Percentiles rank a stretch among this genome's conserved stretches.
phyloP scores from a whole-genome alignment of 35 echinoderm and acorn worm species.

The Ptychodera flava region DNA sequence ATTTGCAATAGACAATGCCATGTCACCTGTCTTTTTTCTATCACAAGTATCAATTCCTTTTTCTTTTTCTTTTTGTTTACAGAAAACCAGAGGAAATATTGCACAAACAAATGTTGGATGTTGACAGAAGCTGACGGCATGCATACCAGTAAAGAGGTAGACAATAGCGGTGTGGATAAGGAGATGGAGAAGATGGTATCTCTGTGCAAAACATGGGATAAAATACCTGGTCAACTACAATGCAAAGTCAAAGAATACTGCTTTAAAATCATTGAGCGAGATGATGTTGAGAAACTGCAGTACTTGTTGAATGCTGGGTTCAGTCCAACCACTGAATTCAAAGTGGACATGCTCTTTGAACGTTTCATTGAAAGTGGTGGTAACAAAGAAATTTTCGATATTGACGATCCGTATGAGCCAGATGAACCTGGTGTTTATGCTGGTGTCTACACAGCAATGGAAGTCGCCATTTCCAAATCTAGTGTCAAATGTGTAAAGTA shows the following conservation, averaged over 20 bases:
- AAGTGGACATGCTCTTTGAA: neutral
- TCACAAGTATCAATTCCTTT: too few relatives aligned
- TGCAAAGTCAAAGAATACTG: neutral
- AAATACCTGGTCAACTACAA: neutral
- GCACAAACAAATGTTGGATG: too few relatives aligned
- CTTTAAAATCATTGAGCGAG: neutral
- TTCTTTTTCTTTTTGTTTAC: too few relatives aligned
- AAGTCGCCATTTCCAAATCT: neutral
- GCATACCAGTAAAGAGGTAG: neutral
- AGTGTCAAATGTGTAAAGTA: neutral
- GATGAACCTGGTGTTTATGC: neutral
- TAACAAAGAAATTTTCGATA: too few relatives aligned
- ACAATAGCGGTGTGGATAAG: neutral
- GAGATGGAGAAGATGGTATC: neutral
- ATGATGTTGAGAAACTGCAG: neutral
- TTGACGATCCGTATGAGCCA: neutral
- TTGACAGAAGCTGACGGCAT: too few relatives aligned
- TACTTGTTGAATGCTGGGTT: neutral
- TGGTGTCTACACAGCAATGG: neutral
- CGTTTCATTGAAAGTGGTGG: neutral
- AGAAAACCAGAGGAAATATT: too few relatives aligned
- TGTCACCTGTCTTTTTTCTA: too few relatives aligned
- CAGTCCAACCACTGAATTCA: neutral
- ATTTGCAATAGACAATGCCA: too few relatives aligned
- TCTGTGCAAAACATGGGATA: neutral